phyloP scores from a whole-genome alignment of 2,113 vertebrate species.

The Neolamprologus tretocephalus region DNA sequence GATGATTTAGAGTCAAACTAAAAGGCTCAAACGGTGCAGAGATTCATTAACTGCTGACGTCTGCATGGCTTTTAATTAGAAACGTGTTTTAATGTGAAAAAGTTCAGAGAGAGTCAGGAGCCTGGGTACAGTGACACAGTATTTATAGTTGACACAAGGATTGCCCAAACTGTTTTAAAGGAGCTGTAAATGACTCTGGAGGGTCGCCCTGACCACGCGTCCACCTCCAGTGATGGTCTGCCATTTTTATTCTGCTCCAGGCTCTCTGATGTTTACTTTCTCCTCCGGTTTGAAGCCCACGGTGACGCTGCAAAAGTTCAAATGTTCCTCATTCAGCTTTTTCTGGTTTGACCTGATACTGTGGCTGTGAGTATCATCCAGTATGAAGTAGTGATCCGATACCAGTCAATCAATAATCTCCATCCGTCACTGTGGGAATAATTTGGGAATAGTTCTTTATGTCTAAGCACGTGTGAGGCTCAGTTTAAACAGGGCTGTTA shows the following conservation, averaged over 20 bases:
- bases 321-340: not conserved
- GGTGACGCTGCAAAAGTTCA: fast-evolving
- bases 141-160: fast-evolving
- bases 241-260: not conserved
- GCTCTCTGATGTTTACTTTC: not conserved
- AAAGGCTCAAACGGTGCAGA: not conserved
- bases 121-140: not conserved
- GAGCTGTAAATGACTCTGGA: not conserved
- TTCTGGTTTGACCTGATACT: not conserved
- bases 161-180: fast-evolving
- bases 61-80: not conserved
- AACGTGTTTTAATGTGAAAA: not conserved
- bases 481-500: not conserved
- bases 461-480: fast-evolving
- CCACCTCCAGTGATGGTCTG: not conserved
- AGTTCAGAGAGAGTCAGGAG: not conserved
- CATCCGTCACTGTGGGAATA: fast-evolving
- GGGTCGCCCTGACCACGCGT: not conserved
- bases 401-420: not conserved
- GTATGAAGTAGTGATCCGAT: not conserved
- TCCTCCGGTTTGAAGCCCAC: not conserved
- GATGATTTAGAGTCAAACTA: not conserved
- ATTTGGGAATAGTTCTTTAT: not conserved
- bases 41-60: not conserved
- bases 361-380: not conserved